phyloP scores from a whole-genome alignment of 1,140 invertebrate species.

The Prorops nasuta region DNA sequence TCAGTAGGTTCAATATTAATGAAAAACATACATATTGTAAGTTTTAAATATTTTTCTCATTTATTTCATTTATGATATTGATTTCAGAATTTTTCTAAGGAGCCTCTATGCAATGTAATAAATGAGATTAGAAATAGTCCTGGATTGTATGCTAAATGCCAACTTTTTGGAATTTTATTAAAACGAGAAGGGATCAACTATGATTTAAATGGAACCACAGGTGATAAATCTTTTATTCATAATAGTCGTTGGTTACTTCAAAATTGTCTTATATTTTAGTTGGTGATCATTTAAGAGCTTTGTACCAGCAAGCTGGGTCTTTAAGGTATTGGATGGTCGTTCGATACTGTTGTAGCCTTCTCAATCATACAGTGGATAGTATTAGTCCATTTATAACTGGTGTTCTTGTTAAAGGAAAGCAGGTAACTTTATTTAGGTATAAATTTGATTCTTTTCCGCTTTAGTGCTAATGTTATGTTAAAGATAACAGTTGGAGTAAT shows the following conservation, averaged over 20 bases:
- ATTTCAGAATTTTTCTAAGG: conserved; percentile 56
- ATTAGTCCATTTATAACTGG: conserved; percentile 98
- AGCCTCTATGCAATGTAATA: conserved; percentile 72
- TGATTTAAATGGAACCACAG: conserved; percentile 63
- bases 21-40: background rate
- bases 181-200: conserved; percentile 81
- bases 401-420: conserved; percentile 95
- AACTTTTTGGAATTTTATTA: conserved; percentile 82
- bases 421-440: conserved; percentile 61
- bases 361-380: conserved; percentile 93
- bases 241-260: background rate
- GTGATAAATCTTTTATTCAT: conserved; percentile 35
- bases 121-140: conserved; percentile 67
- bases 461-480: background rate
- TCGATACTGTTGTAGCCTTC: conserved; percentile 87
- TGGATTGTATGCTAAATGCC: conserved; percentile 76
- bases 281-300: conserved; percentile 68
- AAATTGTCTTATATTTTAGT: conserved; percentile 57
- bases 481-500: conserved; percentile 93
- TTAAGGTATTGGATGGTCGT: conserved; percentile 92
- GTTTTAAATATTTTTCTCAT: background rate
- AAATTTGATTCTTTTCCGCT: background rate
- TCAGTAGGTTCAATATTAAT: conserved; percentile 55
- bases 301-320: conserved; percentile 86
- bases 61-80: background rate